Base-by-base conservation (phyloP, 2,797 vertebrate species). In the Sebastes matsubarae region DNA sequence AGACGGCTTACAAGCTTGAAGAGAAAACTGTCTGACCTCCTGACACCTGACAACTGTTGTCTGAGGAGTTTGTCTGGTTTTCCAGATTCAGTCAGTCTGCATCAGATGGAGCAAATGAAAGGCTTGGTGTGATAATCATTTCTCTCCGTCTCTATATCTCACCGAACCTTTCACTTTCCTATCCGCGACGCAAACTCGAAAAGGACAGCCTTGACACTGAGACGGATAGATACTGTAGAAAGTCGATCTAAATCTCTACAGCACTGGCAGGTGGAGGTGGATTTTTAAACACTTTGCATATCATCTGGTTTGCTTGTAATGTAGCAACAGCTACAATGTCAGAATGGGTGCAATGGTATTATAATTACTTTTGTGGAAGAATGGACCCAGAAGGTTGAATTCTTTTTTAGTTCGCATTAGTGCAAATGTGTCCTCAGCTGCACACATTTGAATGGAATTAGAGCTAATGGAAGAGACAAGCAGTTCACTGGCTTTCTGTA, bases 391-490 rank as follows among this genome's bases (percentile, higher is more conserved):
- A 68, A 34, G n/a, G 50, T 3, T 68, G 54, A 73, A 8, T 57
- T 85, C 5, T 71, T 79, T 59, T 74, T 36, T 66, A 52, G 38
- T 54, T 81, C 14, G 72, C 24, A 71, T 77, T 57, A 38, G 50
- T 22, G 25, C 25, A 72, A 79, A 85, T 76, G 68, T 52, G 14
- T 74, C 20, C 52, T 72, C 60, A 4, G 42, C 36, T 18, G 3
- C 42, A 32, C 29, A 72, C 0, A 72, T 76, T 64, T 75, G 18
- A 68, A 78, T 64, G 20, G 68, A 82, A 76, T 68, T 67, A 61
- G 46, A 80, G 72, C 38, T 72, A 85, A 86, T 83, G 78, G 57
- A 72, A 59, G 75, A 88, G 81, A 72, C 72, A 10, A 72, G 61
- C 67, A 77, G 76, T 77, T 89, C 74, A 67, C 14, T 22, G 14